Evolutionary conservation across 2,888 invertebrate genomes (phyloP).

Genomic region (Ectobius pallidus): DNA sequence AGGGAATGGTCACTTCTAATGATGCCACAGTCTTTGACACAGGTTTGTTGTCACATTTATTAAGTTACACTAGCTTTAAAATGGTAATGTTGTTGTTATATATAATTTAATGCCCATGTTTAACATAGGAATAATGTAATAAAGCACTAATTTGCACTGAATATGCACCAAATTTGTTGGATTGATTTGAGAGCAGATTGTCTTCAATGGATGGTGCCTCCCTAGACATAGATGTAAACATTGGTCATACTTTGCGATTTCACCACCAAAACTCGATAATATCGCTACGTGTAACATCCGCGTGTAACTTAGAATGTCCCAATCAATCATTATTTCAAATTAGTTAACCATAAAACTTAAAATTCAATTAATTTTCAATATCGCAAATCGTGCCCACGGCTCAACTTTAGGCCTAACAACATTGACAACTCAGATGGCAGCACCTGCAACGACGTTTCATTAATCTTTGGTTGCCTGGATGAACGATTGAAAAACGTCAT

Average conservation of each 20-base stretch:
- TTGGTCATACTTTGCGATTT: conserved; percentile 36
- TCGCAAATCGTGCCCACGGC: conserved; percentile 52
- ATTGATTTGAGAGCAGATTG: conserved; percentile 38
- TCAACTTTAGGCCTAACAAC: conserved; percentile 68
- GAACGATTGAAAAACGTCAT: conserved; percentile 36
- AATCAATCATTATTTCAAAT: conserved; percentile 16
- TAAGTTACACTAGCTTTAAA: not conserved
- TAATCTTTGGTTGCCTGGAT: conserved; percentile 43
- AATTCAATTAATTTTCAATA: conserved; percentile 37
- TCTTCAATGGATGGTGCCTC: conserved; percentile 42
- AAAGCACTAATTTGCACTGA: not conserved
- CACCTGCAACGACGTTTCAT: conserved; percentile 59
- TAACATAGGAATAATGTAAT: not conserved
- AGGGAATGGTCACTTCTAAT: not conserved
- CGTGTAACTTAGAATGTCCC: conserved; percentile 11
- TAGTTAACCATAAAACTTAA: conserved; percentile 33
- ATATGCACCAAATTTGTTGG: conserved; percentile 14
- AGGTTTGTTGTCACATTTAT: not conserved
- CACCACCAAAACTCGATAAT: conserved; percentile 31
- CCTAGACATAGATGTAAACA: conserved; percentile 43
- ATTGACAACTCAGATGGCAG: conserved; percentile 85
- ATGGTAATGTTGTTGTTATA: not conserved
- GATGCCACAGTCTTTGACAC: not conserved
- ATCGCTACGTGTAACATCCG: conserved; percentile 6
- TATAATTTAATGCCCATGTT: not conserved